Base-by-base conservation (phyloP, 2,797 vertebrate species). In the Lithobates pipiens region DNA sequence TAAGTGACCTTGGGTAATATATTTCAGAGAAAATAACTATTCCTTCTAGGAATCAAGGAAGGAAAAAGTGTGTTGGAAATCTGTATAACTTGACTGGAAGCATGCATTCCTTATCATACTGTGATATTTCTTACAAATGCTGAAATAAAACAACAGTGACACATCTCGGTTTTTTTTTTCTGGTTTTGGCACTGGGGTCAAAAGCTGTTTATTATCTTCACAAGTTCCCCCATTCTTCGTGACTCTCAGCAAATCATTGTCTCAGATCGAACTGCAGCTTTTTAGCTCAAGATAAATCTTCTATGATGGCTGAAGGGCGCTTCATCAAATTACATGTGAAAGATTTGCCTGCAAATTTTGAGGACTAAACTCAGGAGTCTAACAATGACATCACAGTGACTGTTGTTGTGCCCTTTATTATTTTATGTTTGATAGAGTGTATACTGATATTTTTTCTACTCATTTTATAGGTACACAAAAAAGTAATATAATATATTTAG, bases 131-230 rank as follows among this genome's bases (percentile, higher is more conserved):
- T 79, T 75, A 79, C 79, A 79, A 83, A 87, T 74, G 54, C 75
- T 86, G 69, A 82, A 78, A 63, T 86, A 86, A 82, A 83, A 78
- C 75, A 73, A 85, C 79, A 87, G 39, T 74, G 76, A 75, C 76
- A 87, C 76, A 79, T 87, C 76, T 87, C 32, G 25, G 25, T 70
- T 83, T 87, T 36, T 36, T 74, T 83, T 75, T 83, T 83, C 70
- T 70, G 80, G 71, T 82, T 82, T 72, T 86, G 80, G 80, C 80
- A 79, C 61, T 25, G n/a, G 69, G 80, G 85, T 74, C 85, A 87
- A 87, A 83, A 79, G 85, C 80, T 83, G 85, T 79, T 79, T 83
- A 79, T 87, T 87, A 87, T 74, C 70, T 69, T 83, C 80, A 69
- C 76, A 65, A 83, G 80, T 79, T 87, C 80, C 70, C 75, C 75